Conservation (phyloP, 1,140 invertebrate species). For the Arctopsyche grandis region DNA sequence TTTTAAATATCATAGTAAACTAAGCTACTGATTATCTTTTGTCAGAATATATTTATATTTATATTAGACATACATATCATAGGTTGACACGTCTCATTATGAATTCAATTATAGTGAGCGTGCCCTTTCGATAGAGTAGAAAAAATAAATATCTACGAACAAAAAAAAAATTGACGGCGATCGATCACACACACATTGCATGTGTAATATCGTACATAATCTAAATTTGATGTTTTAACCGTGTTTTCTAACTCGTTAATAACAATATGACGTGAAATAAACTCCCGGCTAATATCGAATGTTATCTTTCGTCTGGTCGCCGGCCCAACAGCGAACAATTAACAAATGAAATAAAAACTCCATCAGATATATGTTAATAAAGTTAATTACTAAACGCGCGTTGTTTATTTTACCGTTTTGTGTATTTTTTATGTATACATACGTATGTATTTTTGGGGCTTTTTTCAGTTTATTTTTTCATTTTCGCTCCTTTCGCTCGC, state of each 20-base stretch:
- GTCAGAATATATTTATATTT: slow-evolving; percentile 3
- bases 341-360: slow-evolving; percentile 51
- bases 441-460: neutral
- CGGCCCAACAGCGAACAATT: slow-evolving; percentile 44
- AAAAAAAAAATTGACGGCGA: slow-evolving; percentile 17
- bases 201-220: slow-evolving; percentile 16
- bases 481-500: slow-evolving; percentile 17
- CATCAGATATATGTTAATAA: slow-evolving; percentile 52
- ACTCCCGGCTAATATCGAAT: slow-evolving; percentile 3
- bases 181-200: slow-evolving; percentile 15
- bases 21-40: neutral
- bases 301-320: slow-evolving; percentile 16
- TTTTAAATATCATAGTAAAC: slow-evolving; percentile 53
- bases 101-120: too few relatives aligned
- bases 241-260: slow-evolving; percentile 29
- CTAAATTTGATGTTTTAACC: slow-evolving; percentile 26
- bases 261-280: slow-evolving; percentile 15
- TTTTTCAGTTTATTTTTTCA: slow-evolving; percentile 14
- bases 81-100: too few relatives aligned
- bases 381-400: slow-evolving; percentile 47
- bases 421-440: neutral
- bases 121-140: neutral
- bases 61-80: neutral
- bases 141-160: slow-evolving; percentile 4
- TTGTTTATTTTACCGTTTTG: slow-evolving; percentile 27